Base-by-base conservation (phyloP, 2,113 vertebrate species). In the Nerophis ophidion region DNA sequence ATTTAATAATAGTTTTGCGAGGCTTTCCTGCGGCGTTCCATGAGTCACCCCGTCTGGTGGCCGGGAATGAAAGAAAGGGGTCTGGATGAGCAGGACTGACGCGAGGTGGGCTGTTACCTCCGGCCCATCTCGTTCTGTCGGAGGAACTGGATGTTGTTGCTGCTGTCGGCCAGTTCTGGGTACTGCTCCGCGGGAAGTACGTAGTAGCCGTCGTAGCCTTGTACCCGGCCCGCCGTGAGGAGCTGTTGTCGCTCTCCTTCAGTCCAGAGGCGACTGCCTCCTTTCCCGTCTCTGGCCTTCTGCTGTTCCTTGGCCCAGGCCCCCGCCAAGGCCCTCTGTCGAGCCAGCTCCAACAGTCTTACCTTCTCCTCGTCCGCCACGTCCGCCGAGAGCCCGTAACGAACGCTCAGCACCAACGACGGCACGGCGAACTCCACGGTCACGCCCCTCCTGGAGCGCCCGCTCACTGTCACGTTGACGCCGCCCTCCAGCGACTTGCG, bases 41-140 rank as follows among this genome's bases (percentile, higher is more conserved):
- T 87, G 88, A 87, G 89, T 92, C 92, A 92, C 92, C 93, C 93
- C 92, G 75, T 84, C 81, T 83, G 81, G 74, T 79, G 73, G 81
- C 76, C 63, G 72, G 70, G 74, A 60, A 50, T 63, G 71, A 51
- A 70, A 71, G 53, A 64, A 82, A 68, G 67, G 67, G 68, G 64
- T 81, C 70, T 46, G 45, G 57, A 54, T 69, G 58, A 81, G 50
- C 71, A 57, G 59, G 67, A 71, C 64, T 46, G 63, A 71, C 60
- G 68, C 71, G 85, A 19, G 65, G 88, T 84, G 93, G 90, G 91
- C 91, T 95, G 96, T 99, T 99, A 99, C 96, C 97, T 99, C 92
- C 90, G 98, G 84, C 97, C 97, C 96, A 99, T 99, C 88, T 99
- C 97, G 52, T 98, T 99, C 94, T 99, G 97, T 98, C 97, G 92